These are phyloP conservation scores for Didymodactylos carnosus DNA, from an alignment of 2,888 invertebrate species.

Conservation along the genomic window DNA sequence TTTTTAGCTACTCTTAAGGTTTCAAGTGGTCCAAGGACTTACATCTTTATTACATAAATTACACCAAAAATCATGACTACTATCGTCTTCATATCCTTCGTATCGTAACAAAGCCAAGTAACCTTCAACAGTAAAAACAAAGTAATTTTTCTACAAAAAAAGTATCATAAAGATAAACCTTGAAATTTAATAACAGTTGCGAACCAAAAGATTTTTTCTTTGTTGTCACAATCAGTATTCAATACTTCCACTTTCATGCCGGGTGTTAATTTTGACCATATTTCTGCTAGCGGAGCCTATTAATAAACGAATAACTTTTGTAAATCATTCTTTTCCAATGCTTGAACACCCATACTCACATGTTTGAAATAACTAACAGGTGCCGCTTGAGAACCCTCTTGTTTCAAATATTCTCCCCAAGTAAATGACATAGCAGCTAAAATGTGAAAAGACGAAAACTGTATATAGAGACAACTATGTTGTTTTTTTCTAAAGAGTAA, in stretches of 20 bases:
- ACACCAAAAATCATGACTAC: slow-evolving; percentile 82
- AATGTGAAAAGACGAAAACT: too few relatives aligned
- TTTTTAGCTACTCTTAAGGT: too few relatives aligned
- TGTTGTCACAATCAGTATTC: slow-evolving; percentile 41
- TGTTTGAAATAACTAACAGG: slow-evolving; percentile 70
- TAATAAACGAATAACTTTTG: slow-evolving; percentile 13
- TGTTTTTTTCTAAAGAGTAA: too few relatives aligned
- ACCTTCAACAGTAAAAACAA: slow-evolving; percentile 27
- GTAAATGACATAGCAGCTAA: too few relatives aligned
- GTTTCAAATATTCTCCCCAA: slow-evolving; percentile 30
- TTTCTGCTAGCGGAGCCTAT: slow-evolving; percentile 61
- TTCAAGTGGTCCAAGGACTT: too few relatives aligned
- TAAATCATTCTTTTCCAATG: not conserved
- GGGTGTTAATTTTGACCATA: slow-evolving; percentile 47
- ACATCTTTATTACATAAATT: slow-evolving; percentile 76
- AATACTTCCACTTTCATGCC: slow-evolving; percentile 23
- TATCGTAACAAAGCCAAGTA: slow-evolving; percentile 47
- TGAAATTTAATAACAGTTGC: slow-evolving; percentile 73
- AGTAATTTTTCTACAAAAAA: not conserved
- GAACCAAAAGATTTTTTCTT: slow-evolving; percentile 58
- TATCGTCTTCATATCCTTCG: slow-evolving; percentile 74
- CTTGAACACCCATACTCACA: too few relatives aligned
- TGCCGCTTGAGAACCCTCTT: slow-evolving; percentile 48
- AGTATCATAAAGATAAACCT: slow-evolving; percentile 38
- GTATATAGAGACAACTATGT: too few relatives aligned